Evolutionary conservation across 2,797 vertebrate species (phyloP).

Genomic region (Platalea minor): DNA sequence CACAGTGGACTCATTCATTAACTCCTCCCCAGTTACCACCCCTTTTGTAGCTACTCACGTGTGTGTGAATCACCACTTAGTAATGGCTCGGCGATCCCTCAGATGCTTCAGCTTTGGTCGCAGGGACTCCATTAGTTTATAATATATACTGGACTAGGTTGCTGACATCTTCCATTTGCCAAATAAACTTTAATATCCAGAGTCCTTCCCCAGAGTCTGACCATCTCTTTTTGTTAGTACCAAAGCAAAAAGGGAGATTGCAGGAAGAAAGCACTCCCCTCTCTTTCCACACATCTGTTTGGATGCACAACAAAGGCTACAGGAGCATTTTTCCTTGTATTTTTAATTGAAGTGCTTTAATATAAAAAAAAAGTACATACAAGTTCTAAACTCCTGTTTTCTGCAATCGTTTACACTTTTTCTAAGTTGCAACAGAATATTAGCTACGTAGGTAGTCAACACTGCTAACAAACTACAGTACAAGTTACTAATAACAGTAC

Average conservation of each 20-base stretch:
- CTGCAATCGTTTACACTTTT: constrained; percentile 68
- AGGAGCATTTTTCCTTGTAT: neutral
- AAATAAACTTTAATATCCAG: neutral
- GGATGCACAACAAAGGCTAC: neutral
- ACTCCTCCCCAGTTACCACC: neutral
- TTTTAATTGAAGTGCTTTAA: constrained; percentile 56
- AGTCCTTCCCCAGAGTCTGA: neutral
- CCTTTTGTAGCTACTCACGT: neutral
- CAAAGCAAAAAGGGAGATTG: neutral
- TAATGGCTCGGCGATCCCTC: neutral
- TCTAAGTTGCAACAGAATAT: constrained; percentile 74
- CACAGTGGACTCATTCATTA: neutral
- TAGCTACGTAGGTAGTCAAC: constrained; percentile 69
- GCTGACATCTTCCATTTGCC: neutral
- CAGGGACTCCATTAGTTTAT: neutral
- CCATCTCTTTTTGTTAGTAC: neutral
- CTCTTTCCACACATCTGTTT: neutral
- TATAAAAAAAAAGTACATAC: constrained; percentile 50
- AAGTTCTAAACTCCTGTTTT: constrained; percentile 64
- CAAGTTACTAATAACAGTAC: constrained; percentile 71
- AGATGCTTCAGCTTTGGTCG: accelerated
- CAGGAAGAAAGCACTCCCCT: neutral
- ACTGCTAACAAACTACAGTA: constrained; percentile 76
- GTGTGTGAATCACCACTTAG: neutral
- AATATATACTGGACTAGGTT: neutral